phyloP scores from a whole-genome alignment of 2,797 vertebrate species.

The Eurystomus glaucurus region DNA sequence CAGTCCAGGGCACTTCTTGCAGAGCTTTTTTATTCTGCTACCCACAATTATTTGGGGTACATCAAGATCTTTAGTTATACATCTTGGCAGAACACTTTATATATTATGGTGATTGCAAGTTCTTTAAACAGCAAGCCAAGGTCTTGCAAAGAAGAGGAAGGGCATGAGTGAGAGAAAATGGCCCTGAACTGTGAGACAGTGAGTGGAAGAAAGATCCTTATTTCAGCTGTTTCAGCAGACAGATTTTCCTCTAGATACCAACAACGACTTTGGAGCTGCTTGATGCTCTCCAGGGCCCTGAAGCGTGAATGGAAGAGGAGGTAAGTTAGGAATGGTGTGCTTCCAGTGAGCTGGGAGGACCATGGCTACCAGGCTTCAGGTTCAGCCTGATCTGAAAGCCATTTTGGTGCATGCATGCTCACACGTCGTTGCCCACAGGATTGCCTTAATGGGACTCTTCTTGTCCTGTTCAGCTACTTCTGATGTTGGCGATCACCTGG shows the following conservation, averaged over 20 bases:
- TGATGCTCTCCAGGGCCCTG: background rate
- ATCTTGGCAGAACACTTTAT: slow-evolving; percentile 38
- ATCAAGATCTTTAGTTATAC: slow-evolving; percentile 4
- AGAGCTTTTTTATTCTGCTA: slow-evolving; percentile 1
- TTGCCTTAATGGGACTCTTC: background rate
- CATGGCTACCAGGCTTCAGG: background rate
- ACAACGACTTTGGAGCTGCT: background rate
- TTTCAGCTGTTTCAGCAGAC: slow-evolving; percentile 8
- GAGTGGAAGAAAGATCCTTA: background rate
- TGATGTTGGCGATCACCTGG: background rate
- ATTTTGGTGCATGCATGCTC: background rate
- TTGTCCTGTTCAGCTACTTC: background rate
- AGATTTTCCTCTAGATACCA: background rate
- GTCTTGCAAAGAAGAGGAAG: slow-evolving; percentile 33
- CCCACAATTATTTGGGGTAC: slow-evolving; percentile 30
- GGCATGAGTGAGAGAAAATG: slow-evolving; percentile 8
- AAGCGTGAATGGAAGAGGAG: background rate
- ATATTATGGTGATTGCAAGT: slow-evolving; percentile 30
- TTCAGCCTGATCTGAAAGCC: background rate
- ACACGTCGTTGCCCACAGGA: fast-evolving
- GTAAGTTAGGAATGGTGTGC: background rate
- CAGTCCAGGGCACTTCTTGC: background rate
- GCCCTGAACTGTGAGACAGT: slow-evolving; percentile 39
- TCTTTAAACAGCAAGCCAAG: slow-evolving; percentile 70
- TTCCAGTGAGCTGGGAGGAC: background rate